These are phyloP conservation scores for Caenorhabditis inopinata DNA, from an alignment of 1,140 invertebrate species.

Conservation along the genomic window DNA sequence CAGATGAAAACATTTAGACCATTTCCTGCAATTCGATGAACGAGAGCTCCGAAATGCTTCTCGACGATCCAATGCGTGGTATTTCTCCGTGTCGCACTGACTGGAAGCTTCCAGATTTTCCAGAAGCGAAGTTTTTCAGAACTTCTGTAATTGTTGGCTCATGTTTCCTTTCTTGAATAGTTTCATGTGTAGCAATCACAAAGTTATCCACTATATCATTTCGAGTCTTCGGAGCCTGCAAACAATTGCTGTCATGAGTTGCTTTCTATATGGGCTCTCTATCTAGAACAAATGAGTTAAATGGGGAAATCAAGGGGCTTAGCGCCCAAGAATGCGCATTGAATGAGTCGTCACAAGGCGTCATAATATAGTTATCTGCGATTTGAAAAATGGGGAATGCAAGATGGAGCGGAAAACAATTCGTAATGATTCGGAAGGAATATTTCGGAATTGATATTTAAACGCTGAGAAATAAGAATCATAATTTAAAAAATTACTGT, in stretches of 20 bases:
- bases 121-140: background rate
- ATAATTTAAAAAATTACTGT: too few species aligned
- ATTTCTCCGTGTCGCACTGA: background rate
- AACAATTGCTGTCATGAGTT: background rate
- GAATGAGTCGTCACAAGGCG: too few species aligned
- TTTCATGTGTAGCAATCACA: background rate
- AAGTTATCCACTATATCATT: background rate
- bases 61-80: background rate
- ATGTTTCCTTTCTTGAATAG: background rate
- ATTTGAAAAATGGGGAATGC: too few species aligned
- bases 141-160: slow-evolving; percentile 7
- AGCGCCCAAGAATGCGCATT: too few species aligned
- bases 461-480: too few species aligned
- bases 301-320: too few species aligned
- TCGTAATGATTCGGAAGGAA: too few species aligned
- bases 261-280: too few species aligned
- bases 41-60: background rate
- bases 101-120: background rate
- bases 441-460: too few species aligned
- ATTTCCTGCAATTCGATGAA: slow-evolving; percentile 20
- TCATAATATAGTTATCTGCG: too few species aligned
- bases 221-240: background rate
- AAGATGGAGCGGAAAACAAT: too few species aligned
- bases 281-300: too few species aligned
- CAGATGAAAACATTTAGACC: background rate